Base-by-base conservation (phyloP, 2,113 vertebrate genomes). In the Nothoprocta pentlandii region DNA sequence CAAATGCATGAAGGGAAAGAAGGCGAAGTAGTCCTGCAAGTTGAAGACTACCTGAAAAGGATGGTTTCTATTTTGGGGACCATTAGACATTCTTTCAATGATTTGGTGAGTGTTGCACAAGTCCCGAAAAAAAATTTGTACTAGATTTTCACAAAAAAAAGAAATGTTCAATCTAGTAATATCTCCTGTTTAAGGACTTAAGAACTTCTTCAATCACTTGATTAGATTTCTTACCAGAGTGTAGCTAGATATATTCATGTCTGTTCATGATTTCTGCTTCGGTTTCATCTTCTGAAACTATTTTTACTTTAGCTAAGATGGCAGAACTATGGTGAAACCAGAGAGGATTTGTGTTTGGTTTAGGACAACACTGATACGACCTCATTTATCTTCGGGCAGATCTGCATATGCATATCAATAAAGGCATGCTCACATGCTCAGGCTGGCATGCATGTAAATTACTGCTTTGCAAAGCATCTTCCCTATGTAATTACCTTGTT, bases 131-230 rank as follows among this genome's bases (percentile, higher is more conserved):
- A 92, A 74, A 84, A 26, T 44, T 10, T 63, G 11, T 10, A 36
- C 42, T 21, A 5, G 11, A 73, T 76, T 85, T 92, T 71, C 61
- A 68, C 23, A 3, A 4, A 25, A 39, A 39, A 66, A 73, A 44
- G 9, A 62, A 51, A 7, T 32, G 54, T 28, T 22, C 61, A 46
- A 16, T 16, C 8, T 12, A 66, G 13, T 10, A 74, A 67, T 32
- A 67, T 32, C 5, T 5, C 7, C 2, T n/a, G 9, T 26, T 3
- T n/a, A 5, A 9, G 6, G 23, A 41, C 30, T 21, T 36, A n/a
- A 79, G 79, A 47, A 7, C 0, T 5, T 8, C 0, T 17, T 46
- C 75, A 66, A 56, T 8, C 3, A 8, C 51, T 42, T 4, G 9
- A 41, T 5, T 59, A n/a, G 26, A n/a, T 62, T 67, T 88, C 74